phyloP scores from a whole-genome alignment of 2,888 invertebrate genomes.

The Argyra leucocephala region DNA sequence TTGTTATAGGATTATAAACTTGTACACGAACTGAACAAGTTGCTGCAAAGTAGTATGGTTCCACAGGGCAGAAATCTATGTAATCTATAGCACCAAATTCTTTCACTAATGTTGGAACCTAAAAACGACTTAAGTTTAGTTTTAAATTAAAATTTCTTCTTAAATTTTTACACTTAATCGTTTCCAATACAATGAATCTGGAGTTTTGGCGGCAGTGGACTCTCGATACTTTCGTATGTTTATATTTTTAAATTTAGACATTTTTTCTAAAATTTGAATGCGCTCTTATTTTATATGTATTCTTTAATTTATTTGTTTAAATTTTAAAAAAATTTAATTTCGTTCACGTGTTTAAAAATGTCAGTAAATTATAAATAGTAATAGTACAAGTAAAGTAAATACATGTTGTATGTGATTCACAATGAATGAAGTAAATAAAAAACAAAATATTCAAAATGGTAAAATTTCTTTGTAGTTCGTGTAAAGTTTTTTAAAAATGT shows the following conservation, averaged over 20 bases:
- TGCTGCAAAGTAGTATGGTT: slow-evolving; percentile 84
- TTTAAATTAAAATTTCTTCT: background rate
- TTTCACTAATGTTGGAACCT: slow-evolving; percentile 79
- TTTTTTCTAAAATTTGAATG: slow-evolving; percentile 21
- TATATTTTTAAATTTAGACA: slow-evolving; percentile 33
- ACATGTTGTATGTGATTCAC: too few relatives aligned
- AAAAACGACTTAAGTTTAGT: slow-evolving; percentile 25
- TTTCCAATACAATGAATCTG: slow-evolving; percentile 81
- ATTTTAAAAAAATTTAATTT: too few relatives aligned
- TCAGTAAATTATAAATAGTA: too few relatives aligned
- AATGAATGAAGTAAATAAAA: too few relatives aligned
- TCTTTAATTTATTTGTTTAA: too few relatives aligned
- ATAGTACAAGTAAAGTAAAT: too few relatives aligned
- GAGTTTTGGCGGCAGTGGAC: slow-evolving; percentile 52
- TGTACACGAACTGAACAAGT: slow-evolving; percentile 85
- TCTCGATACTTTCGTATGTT: slow-evolving; percentile 35
- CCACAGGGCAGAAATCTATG: slow-evolving; percentile 79
- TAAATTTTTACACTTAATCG: slow-evolving; percentile 69
- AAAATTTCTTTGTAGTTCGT: too few relatives aligned
- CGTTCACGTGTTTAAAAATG: too few relatives aligned
- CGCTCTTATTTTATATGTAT: too few relatives aligned
- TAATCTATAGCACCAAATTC: slow-evolving; percentile 89
- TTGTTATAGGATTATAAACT: slow-evolving; percentile 78
- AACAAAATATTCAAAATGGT: too few relatives aligned
- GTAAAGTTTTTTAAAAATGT: too few relatives aligned